Evolutionary conservation across 2,113 vertebrate species (phyloP).

Genomic region (Morone saxatilis): DNA sequence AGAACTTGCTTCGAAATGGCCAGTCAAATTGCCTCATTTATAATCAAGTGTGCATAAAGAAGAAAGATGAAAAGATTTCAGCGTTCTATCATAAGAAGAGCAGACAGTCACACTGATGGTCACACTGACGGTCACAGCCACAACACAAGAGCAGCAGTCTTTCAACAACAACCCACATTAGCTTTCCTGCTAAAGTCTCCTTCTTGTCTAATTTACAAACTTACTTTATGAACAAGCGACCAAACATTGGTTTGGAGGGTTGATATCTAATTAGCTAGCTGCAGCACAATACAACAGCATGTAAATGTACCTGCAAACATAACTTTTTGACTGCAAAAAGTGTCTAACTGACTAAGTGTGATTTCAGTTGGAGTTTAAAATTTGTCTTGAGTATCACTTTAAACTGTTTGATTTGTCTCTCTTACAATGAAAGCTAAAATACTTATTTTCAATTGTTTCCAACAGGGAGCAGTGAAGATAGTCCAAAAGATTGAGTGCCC

Average conservation of each 20-base stretch:
- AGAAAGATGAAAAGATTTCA: neutral
- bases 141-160: no score
- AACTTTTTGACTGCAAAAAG: neutral
- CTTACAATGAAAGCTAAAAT: neutral
- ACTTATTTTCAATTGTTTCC: conserved; percentile 17
- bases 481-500: conserved; percentile 78
- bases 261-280: no score
- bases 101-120: neutral
- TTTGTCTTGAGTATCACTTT: neutral
- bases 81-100: neutral
- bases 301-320: no score
- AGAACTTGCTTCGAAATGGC: neutral
- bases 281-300: no score
- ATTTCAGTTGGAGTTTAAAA: neutral
- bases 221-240: no score
- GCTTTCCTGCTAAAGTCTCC: neutral
- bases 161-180: neutral
- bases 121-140: neutral
- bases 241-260: no score
- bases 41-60: no score
- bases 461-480: conserved; percentile 84
- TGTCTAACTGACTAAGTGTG: no score
- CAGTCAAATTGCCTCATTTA: neutral
- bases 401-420: neutral
- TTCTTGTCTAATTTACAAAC: no score